Conservation (phyloP, 2,797 vertebrate species). For the Malurus leucopterus region DNA sequence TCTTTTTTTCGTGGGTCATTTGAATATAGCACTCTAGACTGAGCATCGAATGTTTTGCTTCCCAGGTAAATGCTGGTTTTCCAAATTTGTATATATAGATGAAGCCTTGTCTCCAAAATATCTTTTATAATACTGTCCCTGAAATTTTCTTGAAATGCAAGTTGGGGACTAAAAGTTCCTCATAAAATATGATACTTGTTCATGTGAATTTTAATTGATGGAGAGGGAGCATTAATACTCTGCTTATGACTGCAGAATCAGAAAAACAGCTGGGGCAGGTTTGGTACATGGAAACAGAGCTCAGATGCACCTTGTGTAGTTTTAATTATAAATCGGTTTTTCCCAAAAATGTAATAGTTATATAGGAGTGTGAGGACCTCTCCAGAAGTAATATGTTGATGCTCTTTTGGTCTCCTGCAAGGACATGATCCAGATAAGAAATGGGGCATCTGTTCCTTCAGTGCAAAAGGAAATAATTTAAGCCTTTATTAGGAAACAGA, state of each 20-base stretch:
- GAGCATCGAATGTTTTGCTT: background rate
- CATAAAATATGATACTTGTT: background rate
- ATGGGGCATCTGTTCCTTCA: background rate
- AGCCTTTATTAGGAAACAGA: slow-evolving; percentile 12
- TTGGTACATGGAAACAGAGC: background rate
- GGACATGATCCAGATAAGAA: background rate
- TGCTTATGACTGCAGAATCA: background rate
- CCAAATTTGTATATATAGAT: background rate
- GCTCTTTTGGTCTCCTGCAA: background rate
- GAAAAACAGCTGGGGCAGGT: background rate
- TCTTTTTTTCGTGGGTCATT: background rate
- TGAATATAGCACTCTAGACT: background rate
- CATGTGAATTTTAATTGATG: background rate
- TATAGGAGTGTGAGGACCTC: background rate
- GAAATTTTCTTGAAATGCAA: background rate
- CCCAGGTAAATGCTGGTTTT: background rate
- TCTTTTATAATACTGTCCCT: background rate
- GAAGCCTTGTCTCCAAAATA: background rate
- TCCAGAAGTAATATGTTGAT: background rate
- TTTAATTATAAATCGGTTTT: background rate
- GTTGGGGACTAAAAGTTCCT: background rate
- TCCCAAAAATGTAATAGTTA: background rate
- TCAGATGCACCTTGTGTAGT: background rate
- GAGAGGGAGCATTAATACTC: background rate
- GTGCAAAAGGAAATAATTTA: background rate